These are phyloP conservation scores for Slavum lentiscoides DNA, from an alignment of 2,888 invertebrate species.

Conservation along the genomic window DNA sequence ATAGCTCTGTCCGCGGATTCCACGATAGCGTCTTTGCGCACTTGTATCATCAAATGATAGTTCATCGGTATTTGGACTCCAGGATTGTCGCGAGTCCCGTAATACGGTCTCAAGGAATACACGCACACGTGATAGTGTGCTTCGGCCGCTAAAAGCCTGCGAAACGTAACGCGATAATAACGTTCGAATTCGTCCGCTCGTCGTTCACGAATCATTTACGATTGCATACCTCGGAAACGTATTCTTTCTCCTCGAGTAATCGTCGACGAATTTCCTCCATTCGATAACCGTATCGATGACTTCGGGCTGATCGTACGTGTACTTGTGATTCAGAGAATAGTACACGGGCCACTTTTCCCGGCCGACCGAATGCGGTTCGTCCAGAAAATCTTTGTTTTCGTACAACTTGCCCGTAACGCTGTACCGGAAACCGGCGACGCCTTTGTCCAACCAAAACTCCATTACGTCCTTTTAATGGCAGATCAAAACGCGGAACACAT, in stretches of 20 bases:
- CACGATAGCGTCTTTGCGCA: conserved; percentile 62
- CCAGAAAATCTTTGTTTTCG: conserved; percentile 35
- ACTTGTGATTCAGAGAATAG: conserved; percentile 17
- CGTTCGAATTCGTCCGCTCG: too few species aligned
- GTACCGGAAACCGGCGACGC: conserved; percentile 49
- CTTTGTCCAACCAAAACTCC: conserved; percentile 54
- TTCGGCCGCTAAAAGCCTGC: conserved; percentile 74
- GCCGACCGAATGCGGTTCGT: conserved; percentile 30
- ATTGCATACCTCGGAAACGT: not conserved
- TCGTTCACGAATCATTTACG: not conserved
- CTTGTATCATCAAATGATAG: conserved; percentile 70
- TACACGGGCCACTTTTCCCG: conserved; percentile 1
- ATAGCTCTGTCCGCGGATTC: conserved; percentile 63
- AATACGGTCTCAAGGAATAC: conserved; percentile 70
- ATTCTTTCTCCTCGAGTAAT: conserved; percentile 21
- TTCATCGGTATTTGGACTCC: conserved; percentile 80
- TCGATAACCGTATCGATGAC: conserved; percentile 31
- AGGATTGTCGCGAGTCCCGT: conserved; percentile 64
- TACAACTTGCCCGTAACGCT: conserved; percentile 15
- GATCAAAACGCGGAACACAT: not conserved
- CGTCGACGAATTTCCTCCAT: conserved; percentile 34
- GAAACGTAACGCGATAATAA: too few species aligned
- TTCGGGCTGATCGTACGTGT: conserved; percentile 36
- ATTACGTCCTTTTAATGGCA: conserved; percentile 24
- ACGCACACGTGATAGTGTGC: conserved; percentile 66